These are phyloP conservation scores for Orcinus orca DNA, from an alignment of 2,113 vertebrate genomes.

Conservation along the genomic window DNA sequence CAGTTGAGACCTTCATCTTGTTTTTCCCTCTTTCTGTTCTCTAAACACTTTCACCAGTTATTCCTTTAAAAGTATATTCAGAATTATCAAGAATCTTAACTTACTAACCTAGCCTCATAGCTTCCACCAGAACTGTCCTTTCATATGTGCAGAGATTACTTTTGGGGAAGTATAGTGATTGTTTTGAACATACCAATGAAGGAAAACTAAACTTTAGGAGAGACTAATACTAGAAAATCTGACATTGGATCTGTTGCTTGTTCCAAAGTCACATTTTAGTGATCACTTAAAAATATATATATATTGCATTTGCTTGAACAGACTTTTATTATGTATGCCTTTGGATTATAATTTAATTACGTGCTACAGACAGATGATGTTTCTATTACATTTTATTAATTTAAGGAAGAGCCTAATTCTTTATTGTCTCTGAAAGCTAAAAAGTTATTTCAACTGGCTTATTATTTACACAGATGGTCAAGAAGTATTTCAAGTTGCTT, in stretches of 20 bases:
- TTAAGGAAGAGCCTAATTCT: neutral
- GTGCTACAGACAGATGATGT: neutral
- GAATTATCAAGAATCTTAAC: neutral
- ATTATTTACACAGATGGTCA: constrained; percentile 18
- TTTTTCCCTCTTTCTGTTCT: neutral
- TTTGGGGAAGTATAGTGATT: neutral
- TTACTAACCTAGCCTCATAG: neutral
- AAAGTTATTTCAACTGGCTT: neutral
- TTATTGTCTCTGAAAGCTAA: constrained; percentile 14
- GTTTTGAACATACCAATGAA: neutral
- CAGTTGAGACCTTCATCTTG: neutral
- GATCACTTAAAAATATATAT: neutral
- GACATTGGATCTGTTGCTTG: neutral
- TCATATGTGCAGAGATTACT: neutral
- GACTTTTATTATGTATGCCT: neutral
- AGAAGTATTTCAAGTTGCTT: neutral
- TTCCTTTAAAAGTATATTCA: neutral
- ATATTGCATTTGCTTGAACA: neutral
- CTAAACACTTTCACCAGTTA: neutral
- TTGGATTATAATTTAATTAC: constrained; percentile 18
- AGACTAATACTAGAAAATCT: neutral
- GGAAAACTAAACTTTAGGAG: neutral
- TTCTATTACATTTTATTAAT: constrained; percentile 25
- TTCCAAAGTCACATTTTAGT: neutral
- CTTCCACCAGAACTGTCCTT: neutral